Conservation (phyloP, 92 coral and sea anemone species). For the Actinernus sp. region DNA sequence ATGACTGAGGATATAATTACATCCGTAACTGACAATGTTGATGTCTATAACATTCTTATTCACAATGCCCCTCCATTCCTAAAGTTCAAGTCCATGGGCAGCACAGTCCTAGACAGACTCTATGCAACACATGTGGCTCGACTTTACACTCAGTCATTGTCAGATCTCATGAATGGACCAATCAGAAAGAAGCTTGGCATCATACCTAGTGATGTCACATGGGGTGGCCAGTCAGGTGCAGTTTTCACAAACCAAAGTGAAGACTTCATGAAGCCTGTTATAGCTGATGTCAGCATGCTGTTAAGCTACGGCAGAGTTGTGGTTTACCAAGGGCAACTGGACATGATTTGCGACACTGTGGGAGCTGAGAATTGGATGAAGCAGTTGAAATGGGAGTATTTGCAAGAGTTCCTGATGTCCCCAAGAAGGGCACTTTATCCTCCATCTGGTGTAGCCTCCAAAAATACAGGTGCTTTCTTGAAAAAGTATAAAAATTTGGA, state of each 20-base stretch:
- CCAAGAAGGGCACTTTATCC: slow-evolving; percentile 77
- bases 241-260: slow-evolving; percentile 74
- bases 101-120: slow-evolving; percentile 52
- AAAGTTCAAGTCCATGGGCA: slow-evolving; percentile 18
- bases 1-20: slow-evolving; percentile 65
- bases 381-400: slow-evolving; percentile 82
- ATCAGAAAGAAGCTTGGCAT: slow-evolving; percentile 96
- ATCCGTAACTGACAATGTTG: slow-evolving; percentile 81
- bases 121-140: slow-evolving; percentile 78
- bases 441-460: slow-evolving; percentile 77
- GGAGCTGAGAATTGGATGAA: slow-evolving; percentile 91
- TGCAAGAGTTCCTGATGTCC: slow-evolving; percentile 49
- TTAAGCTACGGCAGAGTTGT: slow-evolving; percentile 72
- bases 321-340: slow-evolving; percentile 93
- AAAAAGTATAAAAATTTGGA: slow-evolving; percentile 80
- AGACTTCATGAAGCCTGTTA: slow-evolving; percentile 96
- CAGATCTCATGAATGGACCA: slow-evolving; percentile 93
- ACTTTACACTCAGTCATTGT: slow-evolving; percentile 61
- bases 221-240: slow-evolving; percentile 91
- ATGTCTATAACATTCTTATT: slow-evolving; percentile 84
- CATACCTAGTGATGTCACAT: slow-evolving; percentile 82
- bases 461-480: slow-evolving; percentile 88
- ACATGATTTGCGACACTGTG: slow-evolving; percentile 84
- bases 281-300: slow-evolving; percentile 81
- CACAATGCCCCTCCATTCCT: slow-evolving; percentile 72